Percentiles rank a stretch among this genome's conserved stretches.
These are phyloP conservation scores for Vultur gryphus DNA, from an alignment of 2,797 vertebrate genomes.

Conservation along the genomic window DNA sequence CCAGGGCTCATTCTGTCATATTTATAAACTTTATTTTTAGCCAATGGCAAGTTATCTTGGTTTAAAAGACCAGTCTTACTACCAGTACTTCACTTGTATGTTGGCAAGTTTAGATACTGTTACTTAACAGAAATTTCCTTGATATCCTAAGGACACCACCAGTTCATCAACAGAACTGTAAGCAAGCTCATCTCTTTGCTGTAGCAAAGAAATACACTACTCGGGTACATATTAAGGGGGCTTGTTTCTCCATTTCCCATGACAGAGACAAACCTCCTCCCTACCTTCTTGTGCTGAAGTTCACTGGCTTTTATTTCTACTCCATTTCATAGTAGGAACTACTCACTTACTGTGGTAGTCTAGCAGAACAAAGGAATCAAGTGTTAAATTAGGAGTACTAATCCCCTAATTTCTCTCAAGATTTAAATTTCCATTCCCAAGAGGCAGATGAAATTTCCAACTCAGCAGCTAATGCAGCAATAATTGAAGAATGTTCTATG, in stretches of 20 bases:
- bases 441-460: background rate
- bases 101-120: background rate
- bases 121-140: background rate
- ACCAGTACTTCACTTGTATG: background rate
- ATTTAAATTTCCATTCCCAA: background rate
- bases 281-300: background rate
- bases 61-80: conserved; percentile 2
- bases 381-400: background rate
- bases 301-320: background rate
- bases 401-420: background rate
- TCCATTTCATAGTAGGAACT: background rate
- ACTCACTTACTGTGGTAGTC: background rate
- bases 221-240: fast-evolving
- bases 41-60: background rate
- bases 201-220: background rate
- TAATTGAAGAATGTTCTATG: background rate
- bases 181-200: background rate
- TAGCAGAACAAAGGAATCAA: background rate
- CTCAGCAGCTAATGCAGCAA: background rate
- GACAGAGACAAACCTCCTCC: background rate
- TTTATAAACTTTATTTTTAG: conserved; percentile 21
- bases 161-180: background rate
- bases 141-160: background rate
- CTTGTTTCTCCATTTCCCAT: background rate
- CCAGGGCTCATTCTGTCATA: conserved; percentile 17